Conservation (phyloP, 2,113 vertebrate species). For the Galemys pyrenaicus region DNA sequence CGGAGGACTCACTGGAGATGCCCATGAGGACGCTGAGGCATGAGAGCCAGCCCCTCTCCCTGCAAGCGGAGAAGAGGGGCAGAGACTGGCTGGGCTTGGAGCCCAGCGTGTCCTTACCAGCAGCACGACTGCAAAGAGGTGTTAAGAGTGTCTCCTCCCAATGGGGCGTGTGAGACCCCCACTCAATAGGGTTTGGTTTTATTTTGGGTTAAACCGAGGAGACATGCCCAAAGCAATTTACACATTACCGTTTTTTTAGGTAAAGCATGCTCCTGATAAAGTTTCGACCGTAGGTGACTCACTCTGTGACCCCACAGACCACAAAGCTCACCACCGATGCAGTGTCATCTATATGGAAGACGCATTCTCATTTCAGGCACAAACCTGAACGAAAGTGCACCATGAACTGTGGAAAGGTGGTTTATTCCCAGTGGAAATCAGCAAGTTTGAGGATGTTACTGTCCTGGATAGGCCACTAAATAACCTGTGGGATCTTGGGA, state of each 20-base stretch:
- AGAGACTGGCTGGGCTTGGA: rapidly evolving
- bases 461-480: not conserved
- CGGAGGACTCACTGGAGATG: not conserved
- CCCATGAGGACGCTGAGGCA: not conserved
- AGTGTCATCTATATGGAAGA: not conserved
- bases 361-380: not conserved
- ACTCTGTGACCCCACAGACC: not conserved
- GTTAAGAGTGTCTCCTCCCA: not conserved
- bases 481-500: not conserved
- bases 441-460: no score
- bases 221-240: not conserved
- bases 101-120: not conserved
- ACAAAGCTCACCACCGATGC: not conserved
- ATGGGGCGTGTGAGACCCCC: not conserved
- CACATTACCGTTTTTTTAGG: not conserved
- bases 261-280: not conserved
- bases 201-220: not conserved
- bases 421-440: not conserved
- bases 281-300: not conserved
- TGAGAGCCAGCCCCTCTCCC: not conserved
- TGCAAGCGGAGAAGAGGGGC: rapidly evolving
- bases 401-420: not conserved
- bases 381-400: not conserved
- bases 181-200: not conserved
- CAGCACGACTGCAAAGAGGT: rapidly evolving